Percentiles rank a stretch among this genome's conserved stretches.
phyloP scores from a whole-genome alignment of 2,888 invertebrate genomes.

The Amphimallon solstitiale region DNA sequence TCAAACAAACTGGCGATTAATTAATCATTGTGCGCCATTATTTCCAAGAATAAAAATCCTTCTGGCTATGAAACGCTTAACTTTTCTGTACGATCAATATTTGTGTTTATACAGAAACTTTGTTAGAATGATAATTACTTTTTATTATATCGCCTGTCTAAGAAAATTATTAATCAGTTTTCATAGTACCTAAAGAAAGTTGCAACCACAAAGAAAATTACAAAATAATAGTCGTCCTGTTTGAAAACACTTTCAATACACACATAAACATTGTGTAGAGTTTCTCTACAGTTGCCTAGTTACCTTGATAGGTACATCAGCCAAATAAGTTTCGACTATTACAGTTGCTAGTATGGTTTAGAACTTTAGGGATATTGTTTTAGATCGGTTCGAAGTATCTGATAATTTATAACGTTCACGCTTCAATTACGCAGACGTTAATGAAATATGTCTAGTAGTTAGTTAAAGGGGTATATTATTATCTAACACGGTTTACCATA shows the following conservation, averaged over 20 bases:
- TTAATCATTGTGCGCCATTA: no score
- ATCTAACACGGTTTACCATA: not conserved
- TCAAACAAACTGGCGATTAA: no score
- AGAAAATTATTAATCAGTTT: conserved; percentile 5
- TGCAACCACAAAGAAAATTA: not conserved
- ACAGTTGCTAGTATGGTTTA: not conserved
- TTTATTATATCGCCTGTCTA: not conserved
- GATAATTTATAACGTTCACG: not conserved
- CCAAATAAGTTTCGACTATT: no score
- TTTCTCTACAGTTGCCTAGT: no score
- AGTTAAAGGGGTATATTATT: not conserved
- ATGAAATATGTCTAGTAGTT: not conserved
- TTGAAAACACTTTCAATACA: no score
- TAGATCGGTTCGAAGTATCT: not conserved
- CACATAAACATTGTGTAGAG: no score
- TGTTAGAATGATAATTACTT: not conserved
- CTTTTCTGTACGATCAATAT: no score
- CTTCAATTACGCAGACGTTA: not conserved
- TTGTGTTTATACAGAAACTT: no score
- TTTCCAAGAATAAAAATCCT: no score
- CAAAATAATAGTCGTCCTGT: not conserved
- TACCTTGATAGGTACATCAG: no score
- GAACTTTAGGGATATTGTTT: not conserved
- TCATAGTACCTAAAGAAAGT: not conserved
- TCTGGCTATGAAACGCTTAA: no score